These are phyloP conservation scores for Netelia fuscicornis DNA, from an alignment of 2,888 invertebrate genomes.

Conservation along the genomic window DNA sequence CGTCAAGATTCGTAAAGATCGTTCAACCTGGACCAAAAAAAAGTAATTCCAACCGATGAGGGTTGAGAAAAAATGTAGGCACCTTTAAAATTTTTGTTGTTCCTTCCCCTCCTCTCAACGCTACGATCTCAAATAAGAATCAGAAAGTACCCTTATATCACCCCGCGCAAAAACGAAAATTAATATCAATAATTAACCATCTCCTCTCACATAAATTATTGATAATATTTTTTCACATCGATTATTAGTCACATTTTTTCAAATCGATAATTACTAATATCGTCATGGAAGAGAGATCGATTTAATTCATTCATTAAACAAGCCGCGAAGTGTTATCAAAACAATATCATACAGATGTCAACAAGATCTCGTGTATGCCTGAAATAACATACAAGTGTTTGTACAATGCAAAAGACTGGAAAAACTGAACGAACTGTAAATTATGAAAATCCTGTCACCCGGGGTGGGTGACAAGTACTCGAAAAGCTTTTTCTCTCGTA, in stretches of 20 bases:
- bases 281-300: slow-evolving; percentile 16
- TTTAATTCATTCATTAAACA: slow-evolving; percentile 39
- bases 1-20: slow-evolving; percentile 53
- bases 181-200: not conserved
- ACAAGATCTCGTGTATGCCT: slow-evolving; percentile 20
- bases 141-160: not conserved
- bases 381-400: slow-evolving; percentile 31
- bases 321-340: slow-evolving; percentile 29
- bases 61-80: slow-evolving; percentile 36
- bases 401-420: slow-evolving; percentile 74
- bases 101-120: not conserved
- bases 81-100: slow-evolving; percentile 14
- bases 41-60: slow-evolving; percentile 23
- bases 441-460: slow-evolving; percentile 82
- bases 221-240: not conserved
- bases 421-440: slow-evolving; percentile 83
- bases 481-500: slow-evolving; percentile 45
- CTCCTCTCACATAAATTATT: not conserved
- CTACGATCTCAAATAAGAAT: slow-evolving; percentile 17
- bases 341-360: slow-evolving; percentile 45
- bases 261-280: not conserved
- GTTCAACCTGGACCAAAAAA: slow-evolving; percentile 30
- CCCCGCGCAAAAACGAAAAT: slow-evolving; percentile 25
- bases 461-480: slow-evolving; percentile 55
- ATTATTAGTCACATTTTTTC: not conserved